A percentile compares a stretch with the other conserved stretches of the same genome.
These are phyloP conservation scores for Heterodera schachtii DNA, from an alignment of 1,140 invertebrate genomes.

Conservation along the genomic window DNA sequence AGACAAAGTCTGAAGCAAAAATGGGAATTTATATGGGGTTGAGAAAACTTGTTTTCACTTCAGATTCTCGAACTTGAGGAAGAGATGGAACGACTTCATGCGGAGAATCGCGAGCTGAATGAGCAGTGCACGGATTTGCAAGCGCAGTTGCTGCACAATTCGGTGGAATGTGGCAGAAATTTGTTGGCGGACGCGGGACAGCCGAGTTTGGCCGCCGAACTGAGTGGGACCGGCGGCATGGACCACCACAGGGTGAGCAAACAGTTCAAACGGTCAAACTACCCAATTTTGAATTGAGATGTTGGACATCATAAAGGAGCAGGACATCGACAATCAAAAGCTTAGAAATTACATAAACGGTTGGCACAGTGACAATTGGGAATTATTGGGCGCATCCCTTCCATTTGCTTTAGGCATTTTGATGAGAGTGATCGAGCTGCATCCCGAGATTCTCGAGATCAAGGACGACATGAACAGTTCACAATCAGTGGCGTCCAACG, in stretches of 20 bases:
- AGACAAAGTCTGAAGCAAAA: constrained; percentile 36
- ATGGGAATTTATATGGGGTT: background rate
- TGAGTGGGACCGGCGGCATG: constrained; percentile 47
- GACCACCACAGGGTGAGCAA: constrained; percentile 34
- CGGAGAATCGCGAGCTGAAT: constrained; percentile 43
- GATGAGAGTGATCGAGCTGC: constrained; percentile 43
- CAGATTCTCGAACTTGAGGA: constrained; percentile 46
- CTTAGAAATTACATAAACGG: constrained; percentile 51
- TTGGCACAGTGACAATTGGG: background rate
- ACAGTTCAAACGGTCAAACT: background rate
- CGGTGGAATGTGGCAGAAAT: constrained; percentile 46
- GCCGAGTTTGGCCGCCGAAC: constrained; percentile 52
- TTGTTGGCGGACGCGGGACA: constrained; percentile 42
- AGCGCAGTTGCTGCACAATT: constrained; percentile 42
- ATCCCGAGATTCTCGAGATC: constrained; percentile 53
- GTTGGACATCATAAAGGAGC: constrained; percentile 48
- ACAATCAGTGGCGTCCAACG: background rate
- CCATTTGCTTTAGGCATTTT: constrained; percentile 33
- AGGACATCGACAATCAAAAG: constrained; percentile 52
- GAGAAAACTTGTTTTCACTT: background rate
- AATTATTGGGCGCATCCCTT: background rate
- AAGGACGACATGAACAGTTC: constrained; percentile 41
- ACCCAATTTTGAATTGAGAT: constrained; percentile 33
- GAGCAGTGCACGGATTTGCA: constrained; percentile 38
- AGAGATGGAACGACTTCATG: constrained; percentile 38